Base-by-base conservation (phyloP, 2,113 vertebrate genomes). In the Turdus rufiventris region DNA sequence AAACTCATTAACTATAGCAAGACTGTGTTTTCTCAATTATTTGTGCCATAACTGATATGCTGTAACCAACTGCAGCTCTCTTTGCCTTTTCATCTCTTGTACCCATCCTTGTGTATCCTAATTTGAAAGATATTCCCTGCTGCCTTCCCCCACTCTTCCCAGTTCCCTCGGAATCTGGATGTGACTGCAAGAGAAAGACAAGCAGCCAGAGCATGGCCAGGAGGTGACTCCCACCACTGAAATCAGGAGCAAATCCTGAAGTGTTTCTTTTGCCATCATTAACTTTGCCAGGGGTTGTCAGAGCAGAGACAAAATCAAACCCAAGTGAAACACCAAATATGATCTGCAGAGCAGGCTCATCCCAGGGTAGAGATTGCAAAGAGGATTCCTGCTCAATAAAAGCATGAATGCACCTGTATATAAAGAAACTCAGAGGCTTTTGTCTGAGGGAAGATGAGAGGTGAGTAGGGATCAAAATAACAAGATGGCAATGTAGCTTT, bases 391-490 rank as follows among this genome's bases (percentile, higher is more conserved):
- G 51, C 71, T 94, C 82, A 73, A 67, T 83, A 80, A 91, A 94
- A 91, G 17, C 65, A 47, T 26, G 51, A 88, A 85, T 82, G 43
- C 70, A 61, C 2, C 0, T 21, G 29, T n/a, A 20, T 19, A 56
- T 62, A 95, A 79, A 85, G 47, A 33, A 86, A 84, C 53, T 40
- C 25, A 20, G 66, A 63, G 31, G 51, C 47, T 86, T 96, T 93
- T 92, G 47, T 96, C 91, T 90, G 63, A 29, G 38, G 54, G 82
- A 76, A 88, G 85, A 89, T 31, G 85, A 89, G 89, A 73, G 65
- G 73, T 70, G 90, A 93, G 76, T 33, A 89, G n/a, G 68, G 77
- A 95, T 74, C 81, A 87, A 92, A 93, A 92, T 91, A 94, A 88
- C n/a, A 92, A 60, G 91, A 71, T 34, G 63, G 42, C 34, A 72